Percentiles rank a stretch among this genome's conserved stretches.
Conservation (phyloP, 2,797 vertebrate species). For the Decapterus maruadsi region DNA sequence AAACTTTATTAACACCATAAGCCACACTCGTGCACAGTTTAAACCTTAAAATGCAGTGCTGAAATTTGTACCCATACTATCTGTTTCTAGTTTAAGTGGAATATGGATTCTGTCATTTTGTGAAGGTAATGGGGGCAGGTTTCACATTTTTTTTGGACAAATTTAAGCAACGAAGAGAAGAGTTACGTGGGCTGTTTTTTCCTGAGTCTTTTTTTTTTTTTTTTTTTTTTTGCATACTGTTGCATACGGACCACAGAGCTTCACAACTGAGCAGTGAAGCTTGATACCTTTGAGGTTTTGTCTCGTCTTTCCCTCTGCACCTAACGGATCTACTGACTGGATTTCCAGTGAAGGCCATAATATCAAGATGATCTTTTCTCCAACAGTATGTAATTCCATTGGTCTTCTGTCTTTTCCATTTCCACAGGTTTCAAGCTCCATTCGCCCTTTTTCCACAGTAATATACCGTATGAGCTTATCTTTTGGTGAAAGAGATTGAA, state of each 20-base stretch:
- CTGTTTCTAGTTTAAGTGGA: conserved; percentile 64
- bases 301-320: conserved; percentile 21
- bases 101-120: conserved; percentile 37
- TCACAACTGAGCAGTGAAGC: conserved; percentile 45
- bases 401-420: conserved; percentile 56
- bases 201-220: conserved; percentile 23
- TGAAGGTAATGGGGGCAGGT: conserved; percentile 35
- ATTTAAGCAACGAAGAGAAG: conserved; percentile 46
- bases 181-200: conserved; percentile 17
- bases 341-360: conserved; percentile 51
- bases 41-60: conserved; percentile 70
- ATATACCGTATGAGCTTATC: conserved; percentile 57
- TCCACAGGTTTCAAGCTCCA: conserved; percentile 45
- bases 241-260: conserved; percentile 37
- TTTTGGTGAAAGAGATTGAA: conserved; percentile 71
- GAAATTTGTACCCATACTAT: conserved; percentile 67
- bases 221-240: conserved; percentile 22
- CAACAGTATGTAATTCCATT: conserved; percentile 44
- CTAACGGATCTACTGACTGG: conserved; percentile 46
- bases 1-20: conserved; percentile 85
- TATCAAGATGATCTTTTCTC: conserved; percentile 37
- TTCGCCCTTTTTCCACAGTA: conserved; percentile 51
- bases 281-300: conserved; percentile 25
- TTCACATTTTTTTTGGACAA: conserved; percentile 56
- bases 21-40: conserved; percentile 76